Evolutionary conservation across 1,140 invertebrate genomes (phyloP).

Genomic region (Drosophila murphyi): DNA sequence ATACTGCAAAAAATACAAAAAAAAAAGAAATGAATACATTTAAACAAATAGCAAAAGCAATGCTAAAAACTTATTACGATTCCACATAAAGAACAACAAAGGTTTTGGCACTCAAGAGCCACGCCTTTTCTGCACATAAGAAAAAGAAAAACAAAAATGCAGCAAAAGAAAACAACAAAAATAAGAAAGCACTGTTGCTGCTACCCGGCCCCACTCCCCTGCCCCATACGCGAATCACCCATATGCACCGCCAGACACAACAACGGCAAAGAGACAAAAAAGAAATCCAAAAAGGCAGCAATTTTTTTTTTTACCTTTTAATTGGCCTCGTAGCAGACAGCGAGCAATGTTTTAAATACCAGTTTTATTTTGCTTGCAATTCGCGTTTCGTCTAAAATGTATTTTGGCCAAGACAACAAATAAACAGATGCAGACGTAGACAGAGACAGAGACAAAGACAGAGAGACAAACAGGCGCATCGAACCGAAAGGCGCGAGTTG

Average conservation of each 20-base stretch:
- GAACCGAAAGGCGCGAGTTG: constrained; percentile 39
- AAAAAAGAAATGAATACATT: constrained; percentile 15
- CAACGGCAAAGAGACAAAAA: constrained; percentile 27
- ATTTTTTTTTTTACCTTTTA: constrained; percentile 15
- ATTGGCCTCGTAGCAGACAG: constrained; percentile 19
- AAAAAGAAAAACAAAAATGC: constrained; percentile 7
- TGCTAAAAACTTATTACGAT: constrained; percentile 38
- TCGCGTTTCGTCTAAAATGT: constrained; percentile 48
- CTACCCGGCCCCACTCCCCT: constrained; percentile 10
- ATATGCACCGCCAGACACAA: constrained; percentile 18
- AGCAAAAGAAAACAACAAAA: constrained; percentile 21
- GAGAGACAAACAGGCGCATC: constrained; percentile 26
- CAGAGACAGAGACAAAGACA: constrained; percentile 7
- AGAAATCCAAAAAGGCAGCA: constrained; percentile 1
- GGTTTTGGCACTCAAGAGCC: constrained; percentile 48
- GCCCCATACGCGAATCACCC: neutral
- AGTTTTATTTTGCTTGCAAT: constrained; percentile 58
- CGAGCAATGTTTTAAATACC: constrained; percentile 41
- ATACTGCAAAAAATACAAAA: constrained; percentile 6
- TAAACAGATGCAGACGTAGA: constrained; percentile 33
- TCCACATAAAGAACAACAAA: constrained; percentile 28
- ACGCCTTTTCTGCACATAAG: constrained; percentile 49
- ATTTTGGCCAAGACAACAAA: constrained; percentile 75
- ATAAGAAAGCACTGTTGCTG: constrained; percentile 27
- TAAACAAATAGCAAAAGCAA: constrained; percentile 21